A percentile compares a stretch with the other conserved stretches of the same genome.
Conservation (phyloP, 2,113 vertebrate species). For the Rousettus leschenaultii region DNA sequence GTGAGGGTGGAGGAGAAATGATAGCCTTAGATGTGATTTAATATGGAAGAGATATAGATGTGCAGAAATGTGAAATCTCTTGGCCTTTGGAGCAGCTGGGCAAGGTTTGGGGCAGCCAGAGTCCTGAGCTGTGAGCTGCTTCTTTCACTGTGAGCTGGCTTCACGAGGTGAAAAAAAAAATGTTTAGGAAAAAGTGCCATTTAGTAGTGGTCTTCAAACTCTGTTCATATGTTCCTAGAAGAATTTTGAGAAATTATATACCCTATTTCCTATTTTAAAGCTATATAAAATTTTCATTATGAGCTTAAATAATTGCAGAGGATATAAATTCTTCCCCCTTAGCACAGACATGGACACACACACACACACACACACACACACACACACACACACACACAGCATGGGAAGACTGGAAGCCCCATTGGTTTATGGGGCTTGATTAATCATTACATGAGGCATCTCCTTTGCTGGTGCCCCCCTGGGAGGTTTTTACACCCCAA, state of each 20-base stretch:
- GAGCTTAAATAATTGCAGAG: not conserved
- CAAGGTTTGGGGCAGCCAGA: not conserved
- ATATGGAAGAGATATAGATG: not conserved
- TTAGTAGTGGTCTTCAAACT: not conserved
- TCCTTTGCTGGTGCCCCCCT: not conserved
- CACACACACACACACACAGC: not conserved
- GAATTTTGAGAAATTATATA: not conserved
- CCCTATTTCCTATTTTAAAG: not conserved
- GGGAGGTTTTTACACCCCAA: not conserved
- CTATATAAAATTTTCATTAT: not conserved
- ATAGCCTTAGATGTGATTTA: not conserved
- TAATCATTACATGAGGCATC: constrained; percentile 5
- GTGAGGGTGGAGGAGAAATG: not conserved
- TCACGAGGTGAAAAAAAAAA: not conserved
- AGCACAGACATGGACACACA: not conserved
- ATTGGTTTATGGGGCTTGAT: not conserved
- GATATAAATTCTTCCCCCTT: not conserved
- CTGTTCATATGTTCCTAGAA: not conserved
- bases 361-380: not conserved
- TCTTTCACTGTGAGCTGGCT: too few species aligned
- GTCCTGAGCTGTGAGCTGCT: not conserved
- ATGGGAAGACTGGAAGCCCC: not conserved
- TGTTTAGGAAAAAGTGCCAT: not conserved
- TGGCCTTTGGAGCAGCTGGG: not conserved
- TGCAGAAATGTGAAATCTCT: not conserved